These are phyloP conservation scores for Malthinus seriepunctatus DNA, from an alignment of 2,888 invertebrate species.

Conservation along the genomic window DNA sequence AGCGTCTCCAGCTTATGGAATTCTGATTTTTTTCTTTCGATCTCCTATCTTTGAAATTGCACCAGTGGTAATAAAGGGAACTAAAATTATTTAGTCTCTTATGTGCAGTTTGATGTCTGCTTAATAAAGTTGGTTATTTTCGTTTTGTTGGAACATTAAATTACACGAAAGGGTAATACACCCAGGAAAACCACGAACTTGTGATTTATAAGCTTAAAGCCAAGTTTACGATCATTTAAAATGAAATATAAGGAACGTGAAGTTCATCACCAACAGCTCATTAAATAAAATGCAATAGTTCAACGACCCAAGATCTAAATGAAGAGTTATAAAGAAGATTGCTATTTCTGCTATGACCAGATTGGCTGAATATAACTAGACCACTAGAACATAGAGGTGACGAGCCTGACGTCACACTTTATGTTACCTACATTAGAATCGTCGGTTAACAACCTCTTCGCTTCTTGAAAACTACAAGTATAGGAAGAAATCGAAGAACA, in stretches of 20 bases:
- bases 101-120: background rate
- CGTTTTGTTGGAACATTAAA: background rate
- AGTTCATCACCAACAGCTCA: background rate
- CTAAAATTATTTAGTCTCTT: no score
- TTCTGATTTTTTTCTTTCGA: no score
- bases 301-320: constrained; percentile 23
- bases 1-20: no score
- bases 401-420: constrained; percentile 52
- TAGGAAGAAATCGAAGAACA: constrained; percentile 25
- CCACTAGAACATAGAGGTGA: constrained; percentile 55
- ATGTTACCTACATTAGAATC: constrained; percentile 52
- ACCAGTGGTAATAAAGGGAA: no score
- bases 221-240: no score
- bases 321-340: constrained; percentile 23
- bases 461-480: constrained; percentile 36
- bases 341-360: constrained; percentile 34
- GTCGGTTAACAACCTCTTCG: constrained; percentile 45
- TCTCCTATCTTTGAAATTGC: no score
- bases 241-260: no score
- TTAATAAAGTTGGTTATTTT: no score
- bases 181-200: background rate
- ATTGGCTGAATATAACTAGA: constrained; percentile 49
- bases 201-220: no score
- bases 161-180: background rate
- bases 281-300: constrained; percentile 14